A percentile compares a stretch with the other conserved stretches of the same genome.
Conservation (phyloP, 2,888 invertebrate species). For the Stenodera caucasica region DNA sequence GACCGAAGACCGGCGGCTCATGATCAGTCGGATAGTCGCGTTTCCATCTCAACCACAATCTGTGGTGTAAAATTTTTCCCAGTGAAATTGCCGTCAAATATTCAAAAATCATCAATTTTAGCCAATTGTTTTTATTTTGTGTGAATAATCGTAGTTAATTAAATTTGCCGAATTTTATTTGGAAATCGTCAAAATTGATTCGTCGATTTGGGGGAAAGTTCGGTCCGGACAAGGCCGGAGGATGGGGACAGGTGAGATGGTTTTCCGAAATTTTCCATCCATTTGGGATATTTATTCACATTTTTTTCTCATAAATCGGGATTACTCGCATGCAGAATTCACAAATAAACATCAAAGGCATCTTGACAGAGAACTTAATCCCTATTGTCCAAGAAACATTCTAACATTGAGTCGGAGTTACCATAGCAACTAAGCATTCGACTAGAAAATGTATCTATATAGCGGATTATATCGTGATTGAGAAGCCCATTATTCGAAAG, state of each 20-base stretch:
- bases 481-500: background rate
- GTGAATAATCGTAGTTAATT: too few species aligned
- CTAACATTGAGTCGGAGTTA: slow-evolving; percentile 15
- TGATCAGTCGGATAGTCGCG: slow-evolving; percentile 55
- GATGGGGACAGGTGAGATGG: slow-evolving; percentile 70
- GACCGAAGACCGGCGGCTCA: slow-evolving; percentile 53
- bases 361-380: slow-evolving; percentile 24
- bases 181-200: slow-evolving; percentile 51
- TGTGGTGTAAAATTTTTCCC: slow-evolving; percentile 23
- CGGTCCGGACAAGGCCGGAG: slow-evolving; percentile 66
- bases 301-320: too few species aligned
- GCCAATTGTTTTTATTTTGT: too few species aligned
- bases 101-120: too few species aligned
- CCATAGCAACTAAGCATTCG: slow-evolving; percentile 24
- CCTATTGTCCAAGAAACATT: slow-evolving; percentile 26
- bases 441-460: slow-evolving; percentile 20
- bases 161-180: slow-evolving; percentile 7
- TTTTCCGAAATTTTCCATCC: background rate
- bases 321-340: slow-evolving; percentile 38
- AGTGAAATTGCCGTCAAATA: slow-evolving; percentile 26
- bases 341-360: slow-evolving; percentile 36
- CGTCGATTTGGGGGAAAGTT: slow-evolving; percentile 65
- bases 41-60: slow-evolving; percentile 37
- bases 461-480: background rate
- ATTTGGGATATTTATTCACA: too few species aligned